A percentile compares a stretch with the other conserved stretches of the same genome.
These are phyloP conservation scores for Castor canadensis DNA, from an alignment of 2,113 vertebrate genomes.

Conservation along the genomic window DNA sequence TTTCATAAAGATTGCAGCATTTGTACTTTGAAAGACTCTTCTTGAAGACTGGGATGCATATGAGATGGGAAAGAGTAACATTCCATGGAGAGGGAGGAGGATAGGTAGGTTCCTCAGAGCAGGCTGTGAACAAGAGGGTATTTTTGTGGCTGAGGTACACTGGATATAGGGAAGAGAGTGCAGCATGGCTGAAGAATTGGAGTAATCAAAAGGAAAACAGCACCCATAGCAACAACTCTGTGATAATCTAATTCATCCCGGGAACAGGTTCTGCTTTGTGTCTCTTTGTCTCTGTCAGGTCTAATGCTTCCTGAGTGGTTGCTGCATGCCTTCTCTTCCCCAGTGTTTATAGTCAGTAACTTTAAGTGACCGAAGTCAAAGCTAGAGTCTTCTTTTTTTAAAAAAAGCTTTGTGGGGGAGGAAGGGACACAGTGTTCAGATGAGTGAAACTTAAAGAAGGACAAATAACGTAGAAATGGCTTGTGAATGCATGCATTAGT, in stretches of 20 bases:
- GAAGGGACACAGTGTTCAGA: neutral
- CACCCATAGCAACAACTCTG: neutral
- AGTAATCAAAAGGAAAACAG: neutral
- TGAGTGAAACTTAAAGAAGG: neutral
- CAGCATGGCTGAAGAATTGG: neutral
- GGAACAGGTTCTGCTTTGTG: neutral
- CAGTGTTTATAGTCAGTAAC: neutral
- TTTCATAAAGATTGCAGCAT: neutral
- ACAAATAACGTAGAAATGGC: neutral
- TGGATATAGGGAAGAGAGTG: neutral
- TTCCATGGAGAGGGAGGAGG: neutral
- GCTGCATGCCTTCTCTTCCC: neutral
- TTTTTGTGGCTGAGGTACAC: neutral
- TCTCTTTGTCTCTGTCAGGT: neutral
- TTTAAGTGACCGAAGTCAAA: neutral
- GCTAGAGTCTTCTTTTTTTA: neutral
- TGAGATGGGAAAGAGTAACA: neutral
- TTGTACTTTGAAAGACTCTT: neutral
- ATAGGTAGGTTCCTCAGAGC: neutral
- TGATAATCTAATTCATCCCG: neutral
- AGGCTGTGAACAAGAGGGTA: neutral
- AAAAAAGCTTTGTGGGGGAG: rapidly evolving
- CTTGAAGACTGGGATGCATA: neutral
- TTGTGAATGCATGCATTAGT: neutral
- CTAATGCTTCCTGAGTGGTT: neutral